Evolutionary conservation across 2,113 vertebrate genomes (phyloP).

Genomic region (Rhipidura dahli): DNA sequence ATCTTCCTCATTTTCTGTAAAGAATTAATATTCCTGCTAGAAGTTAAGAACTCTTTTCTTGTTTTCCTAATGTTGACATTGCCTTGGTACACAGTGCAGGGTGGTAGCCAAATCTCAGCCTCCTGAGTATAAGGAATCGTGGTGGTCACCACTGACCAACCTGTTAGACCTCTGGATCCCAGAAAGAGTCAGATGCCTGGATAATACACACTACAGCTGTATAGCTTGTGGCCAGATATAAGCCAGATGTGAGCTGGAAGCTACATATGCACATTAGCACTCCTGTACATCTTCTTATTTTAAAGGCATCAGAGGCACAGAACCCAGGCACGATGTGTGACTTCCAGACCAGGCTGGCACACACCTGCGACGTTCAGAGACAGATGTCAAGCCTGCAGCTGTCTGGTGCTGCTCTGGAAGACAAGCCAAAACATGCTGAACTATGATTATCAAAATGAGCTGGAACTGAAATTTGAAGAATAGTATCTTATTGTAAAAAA

Average conservation of each 20-base stretch:
- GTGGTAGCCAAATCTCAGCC: not conserved
- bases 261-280: accelerated
- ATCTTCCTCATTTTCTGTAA: not conserved
- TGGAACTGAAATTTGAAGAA: not conserved
- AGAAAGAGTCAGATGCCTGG: not conserved
- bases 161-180: not conserved
- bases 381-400: not conserved
- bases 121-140: not conserved
- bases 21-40: not conserved
- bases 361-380: accelerated
- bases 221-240: not conserved
- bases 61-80: not conserved
- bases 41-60: not conserved
- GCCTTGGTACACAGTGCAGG: not conserved
- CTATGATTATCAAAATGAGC: not conserved
- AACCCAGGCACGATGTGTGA: not conserved
- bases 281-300: not conserved
- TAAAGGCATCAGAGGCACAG: not conserved
- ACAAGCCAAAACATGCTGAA: not conserved
- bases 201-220: not conserved
- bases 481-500: not conserved
- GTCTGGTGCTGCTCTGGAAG: not conserved
- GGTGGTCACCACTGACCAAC: not conserved
- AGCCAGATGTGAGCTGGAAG: not conserved
- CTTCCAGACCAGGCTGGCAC: not conserved